Conservation (phyloP, 2,888 invertebrate genomes). For the Polydrusus tereticollis region DNA sequence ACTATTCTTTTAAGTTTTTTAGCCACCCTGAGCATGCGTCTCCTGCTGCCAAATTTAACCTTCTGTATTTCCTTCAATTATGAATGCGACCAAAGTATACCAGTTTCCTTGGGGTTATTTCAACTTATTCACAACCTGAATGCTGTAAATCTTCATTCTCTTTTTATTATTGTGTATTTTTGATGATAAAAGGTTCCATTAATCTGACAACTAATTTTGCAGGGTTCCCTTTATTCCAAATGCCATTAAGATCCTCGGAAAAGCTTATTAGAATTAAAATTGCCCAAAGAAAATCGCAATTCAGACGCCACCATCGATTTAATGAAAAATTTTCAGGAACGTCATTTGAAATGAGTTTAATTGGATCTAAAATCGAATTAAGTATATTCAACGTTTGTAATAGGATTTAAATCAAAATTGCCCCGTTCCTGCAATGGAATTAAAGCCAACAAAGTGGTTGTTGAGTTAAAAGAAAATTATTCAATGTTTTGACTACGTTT, state of each 20-base stretch:
- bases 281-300: not conserved
- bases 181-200: no score
- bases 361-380: slow-evolving; percentile 22
- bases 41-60: no score
- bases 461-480: not conserved
- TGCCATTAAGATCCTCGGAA: not conserved
- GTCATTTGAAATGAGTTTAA: slow-evolving; percentile 19
- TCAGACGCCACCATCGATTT: slow-evolving; percentile 8
- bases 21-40: no score
- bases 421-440: slow-evolving; percentile 2
- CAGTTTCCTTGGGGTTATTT: no score
- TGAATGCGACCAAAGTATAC: no score
- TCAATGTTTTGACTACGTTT: not conserved
- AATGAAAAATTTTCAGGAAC: slow-evolving; percentile 26
- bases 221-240: no score
- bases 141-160: no score
- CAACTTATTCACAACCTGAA: no score
- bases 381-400: slow-evolving; percentile 17
- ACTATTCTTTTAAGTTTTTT: no score
- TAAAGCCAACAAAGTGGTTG: slow-evolving; percentile 6
- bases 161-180: no score
- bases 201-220: no score
- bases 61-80: no score
- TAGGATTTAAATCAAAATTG: slow-evolving; percentile 16
- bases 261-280: not conserved